Evolutionary conservation across 2,888 invertebrate genomes (phyloP).

Genomic region (Macrostomum cliftonense): DNA sequence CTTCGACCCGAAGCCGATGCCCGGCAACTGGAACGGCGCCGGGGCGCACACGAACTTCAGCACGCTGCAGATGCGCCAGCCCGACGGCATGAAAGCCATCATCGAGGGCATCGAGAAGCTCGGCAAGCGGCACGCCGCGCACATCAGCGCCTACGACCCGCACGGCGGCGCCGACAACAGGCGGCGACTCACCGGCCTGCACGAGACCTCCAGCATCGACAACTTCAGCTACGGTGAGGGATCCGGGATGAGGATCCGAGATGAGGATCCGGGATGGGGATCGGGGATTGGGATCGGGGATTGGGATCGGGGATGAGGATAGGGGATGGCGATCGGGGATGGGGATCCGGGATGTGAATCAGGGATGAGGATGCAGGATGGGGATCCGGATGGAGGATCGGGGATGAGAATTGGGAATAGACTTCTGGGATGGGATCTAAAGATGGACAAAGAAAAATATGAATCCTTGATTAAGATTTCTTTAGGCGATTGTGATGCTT

Average conservation of each 20-base stretch:
- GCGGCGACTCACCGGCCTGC: slow-evolving; percentile 71
- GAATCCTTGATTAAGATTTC: no score
- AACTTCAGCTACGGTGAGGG: slow-evolving; percentile 51
- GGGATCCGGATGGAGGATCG: no score
- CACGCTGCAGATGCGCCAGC: slow-evolving; percentile 66
- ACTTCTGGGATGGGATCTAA: no score
- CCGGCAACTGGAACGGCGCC: slow-evolving; percentile 42
- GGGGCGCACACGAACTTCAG: slow-evolving; percentile 93
- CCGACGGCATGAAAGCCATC: slow-evolving; percentile 27
- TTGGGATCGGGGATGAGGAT: not conserved
- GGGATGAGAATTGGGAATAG: no score
- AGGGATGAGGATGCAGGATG: no score
- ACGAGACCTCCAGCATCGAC: slow-evolving; percentile 88
- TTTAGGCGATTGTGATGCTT: no score
- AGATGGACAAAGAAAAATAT: no score
- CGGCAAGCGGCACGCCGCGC: slow-evolving; percentile 69
- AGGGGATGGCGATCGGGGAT: no score
- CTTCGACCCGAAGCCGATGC: slow-evolving; percentile 42
- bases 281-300: not conserved
- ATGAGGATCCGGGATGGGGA: no score
- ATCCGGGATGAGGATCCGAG: slow-evolving; percentile 27
- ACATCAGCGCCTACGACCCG: slow-evolving; percentile 89
- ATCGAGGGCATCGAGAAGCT: slow-evolving; percentile 67
- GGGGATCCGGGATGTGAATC: no score
- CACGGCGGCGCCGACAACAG: slow-evolving; percentile 87